Evolutionary conservation across 2,888 invertebrate species (phyloP), one percentile per base, ranked within the genome.

Genomic region (Tethea ocularis): DNA sequence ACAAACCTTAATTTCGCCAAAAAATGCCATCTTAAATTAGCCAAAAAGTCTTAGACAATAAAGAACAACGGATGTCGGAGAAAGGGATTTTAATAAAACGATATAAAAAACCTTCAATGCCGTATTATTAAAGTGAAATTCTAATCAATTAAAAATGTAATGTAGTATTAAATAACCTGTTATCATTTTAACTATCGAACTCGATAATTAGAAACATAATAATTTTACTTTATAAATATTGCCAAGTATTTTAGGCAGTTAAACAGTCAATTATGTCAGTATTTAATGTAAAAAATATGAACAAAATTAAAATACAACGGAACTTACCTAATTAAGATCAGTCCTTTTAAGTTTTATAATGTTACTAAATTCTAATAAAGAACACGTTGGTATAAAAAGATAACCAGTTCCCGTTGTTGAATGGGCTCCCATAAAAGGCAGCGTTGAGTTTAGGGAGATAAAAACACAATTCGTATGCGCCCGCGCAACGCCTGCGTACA

Each of bases 371-470:
- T 59, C 36, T 57, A 66, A 15, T 46, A 69, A 66, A 51, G 61
- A 66, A 67, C 51, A 64, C 53, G 66, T 68, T 71, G 67, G 61
- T 63, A 66, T 61, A 65, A 58, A 53, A 63, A 64, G 57, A 58
- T 66, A 66, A 71, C 78, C 76, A 67, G 78, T 74, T 74, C 64
- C 62, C 65, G 64, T 72, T 72, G 72, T 72, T 72, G 72, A 77
- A 76, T 72, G 75, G 61, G 56, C 56, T 67, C 69, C 68, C 66
- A 67, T 10, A 63, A 74, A 74, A 69, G 69, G 67, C 57, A 33
- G 33, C 33, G 61, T 53, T 29, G 20, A 53, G 17, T 29, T 29
- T 17, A 60, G 52, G 58, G 56, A 68, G 66, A 68, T 64, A 69
- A 70, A 71, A 71, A 69, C 52, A 26, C 26, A 54, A 33, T 54